Evolutionary conservation across 1,140 invertebrate species (phyloP).

Genomic region (Idris sp.): DNA sequence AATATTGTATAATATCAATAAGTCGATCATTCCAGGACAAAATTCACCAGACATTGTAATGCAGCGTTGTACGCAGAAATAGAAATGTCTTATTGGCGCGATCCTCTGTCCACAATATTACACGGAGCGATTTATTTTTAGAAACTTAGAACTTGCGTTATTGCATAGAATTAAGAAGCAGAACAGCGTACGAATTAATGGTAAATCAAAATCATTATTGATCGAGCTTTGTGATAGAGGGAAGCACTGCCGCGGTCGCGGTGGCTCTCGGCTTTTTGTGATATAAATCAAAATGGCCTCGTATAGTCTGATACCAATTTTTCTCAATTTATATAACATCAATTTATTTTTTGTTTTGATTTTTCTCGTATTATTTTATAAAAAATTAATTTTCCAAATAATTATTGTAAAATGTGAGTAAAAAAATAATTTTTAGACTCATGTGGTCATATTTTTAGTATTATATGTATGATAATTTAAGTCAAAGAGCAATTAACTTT

Average conservation of each 20-base stretch:
- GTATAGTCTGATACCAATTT: conserved; percentile 17
- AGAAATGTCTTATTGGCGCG: background rate
- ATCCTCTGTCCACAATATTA: conserved; percentile 11
- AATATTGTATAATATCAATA: conserved; percentile 18
- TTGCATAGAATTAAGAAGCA: conserved; percentile 30
- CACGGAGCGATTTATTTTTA: conserved; percentile 33
- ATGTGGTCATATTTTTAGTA: no score
- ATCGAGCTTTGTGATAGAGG: conserved; percentile 42
- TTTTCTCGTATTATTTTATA: no score
- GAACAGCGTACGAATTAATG: conserved; percentile 28
- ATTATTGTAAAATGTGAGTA: no score
- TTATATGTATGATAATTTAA: no score
- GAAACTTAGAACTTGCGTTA: conserved; percentile 28
- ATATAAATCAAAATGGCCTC: conserved; percentile 49
- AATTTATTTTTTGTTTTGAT: no score
- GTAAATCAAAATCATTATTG: conserved; percentile 47
- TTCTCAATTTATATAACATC: background rate
- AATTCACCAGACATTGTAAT: conserved; percentile 28
- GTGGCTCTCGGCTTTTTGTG: conserved; percentile 24
- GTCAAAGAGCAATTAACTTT: no score
- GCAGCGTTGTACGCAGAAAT: conserved; percentile 1
- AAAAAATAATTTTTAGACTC: no score
- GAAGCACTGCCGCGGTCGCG: conserved; percentile 1
- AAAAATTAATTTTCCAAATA: no score
- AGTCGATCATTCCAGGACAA: conserved; percentile 43